Percentiles rank a stretch among this genome's conserved stretches.
Evolutionary conservation across 1,140 invertebrate genomes (phyloP).

Genomic region (Samia ricini): DNA sequence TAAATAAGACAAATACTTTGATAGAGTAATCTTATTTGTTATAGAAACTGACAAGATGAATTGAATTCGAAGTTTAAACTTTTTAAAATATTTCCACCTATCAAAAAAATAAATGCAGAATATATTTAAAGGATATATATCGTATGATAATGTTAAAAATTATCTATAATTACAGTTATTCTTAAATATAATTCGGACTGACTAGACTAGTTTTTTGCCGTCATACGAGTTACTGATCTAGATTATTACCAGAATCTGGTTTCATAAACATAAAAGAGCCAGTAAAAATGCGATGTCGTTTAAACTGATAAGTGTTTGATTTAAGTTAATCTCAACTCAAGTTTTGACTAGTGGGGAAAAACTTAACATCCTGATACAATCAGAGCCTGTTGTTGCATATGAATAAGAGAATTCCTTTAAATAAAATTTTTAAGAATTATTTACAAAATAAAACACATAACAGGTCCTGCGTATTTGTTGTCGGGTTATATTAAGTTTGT

Average conservation of each 20-base stretch:
- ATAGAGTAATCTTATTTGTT: too few species aligned
- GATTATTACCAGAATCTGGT: background rate
- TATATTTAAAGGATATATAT: too few species aligned
- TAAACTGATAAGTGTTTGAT: background rate
- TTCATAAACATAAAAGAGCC: background rate
- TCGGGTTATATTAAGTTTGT: too few species aligned
- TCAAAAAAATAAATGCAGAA: too few species aligned
- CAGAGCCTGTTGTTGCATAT: background rate
- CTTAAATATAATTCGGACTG: background rate
- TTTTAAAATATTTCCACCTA: too few species aligned
- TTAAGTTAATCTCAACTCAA: background rate
- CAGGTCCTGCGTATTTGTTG: background rate
- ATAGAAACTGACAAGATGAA: too few species aligned
- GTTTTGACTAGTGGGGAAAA: background rate
- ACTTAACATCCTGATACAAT: background rate
- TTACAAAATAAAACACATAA: background rate
- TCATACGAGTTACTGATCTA: background rate
- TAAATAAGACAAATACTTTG: too few species aligned
- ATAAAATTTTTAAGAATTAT: background rate
- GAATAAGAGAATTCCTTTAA: background rate
- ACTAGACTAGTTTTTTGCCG: background rate
- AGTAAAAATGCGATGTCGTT: constrained; percentile 1
- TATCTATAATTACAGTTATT: too few species aligned
- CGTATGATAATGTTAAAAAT: too few species aligned
- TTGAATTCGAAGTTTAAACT: too few species aligned